phyloP scores from a whole-genome alignment of 2,113 vertebrate genomes.

The Carassius auratus region DNA sequence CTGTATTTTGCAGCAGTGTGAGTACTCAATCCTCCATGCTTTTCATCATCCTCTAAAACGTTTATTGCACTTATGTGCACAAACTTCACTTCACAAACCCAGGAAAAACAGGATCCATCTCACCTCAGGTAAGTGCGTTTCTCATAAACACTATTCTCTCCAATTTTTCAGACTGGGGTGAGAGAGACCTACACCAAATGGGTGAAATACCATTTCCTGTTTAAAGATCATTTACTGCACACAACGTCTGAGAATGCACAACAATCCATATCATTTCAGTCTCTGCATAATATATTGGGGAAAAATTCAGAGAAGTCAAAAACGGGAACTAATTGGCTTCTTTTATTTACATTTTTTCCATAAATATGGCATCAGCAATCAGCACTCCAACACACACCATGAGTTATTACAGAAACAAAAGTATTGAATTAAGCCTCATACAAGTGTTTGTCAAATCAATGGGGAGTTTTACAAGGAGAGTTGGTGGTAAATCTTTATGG shows the following conservation, averaged over 20 bases:
- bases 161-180: neutral
- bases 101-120: too few relatives aligned
- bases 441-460: conserved; percentile 32
- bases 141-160: neutral
- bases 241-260: conserved; percentile 1
- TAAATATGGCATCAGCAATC: conserved; percentile 17
- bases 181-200: neutral
- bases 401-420: conserved; percentile 38
- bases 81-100: too few relatives aligned
- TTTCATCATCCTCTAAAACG: too few relatives aligned
- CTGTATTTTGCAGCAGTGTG: too few relatives aligned
- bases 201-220: conserved; percentile 8
- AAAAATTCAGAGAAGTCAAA: neutral
- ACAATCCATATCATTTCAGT: neutral
- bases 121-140: conserved; percentile 4
- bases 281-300: neutral
- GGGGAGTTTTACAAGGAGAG: conserved; percentile 11
- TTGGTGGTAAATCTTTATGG: conserved; percentile 9
- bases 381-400: neutral
- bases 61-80: too few relatives aligned
- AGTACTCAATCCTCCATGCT: too few relatives aligned
- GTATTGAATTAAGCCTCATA: neutral
- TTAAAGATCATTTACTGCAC: neutral
- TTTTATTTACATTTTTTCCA: conserved; percentile 13
- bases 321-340: conserved; percentile 9